Evolutionary conservation across 2,113 vertebrate species (phyloP).

Genomic region (Colius striatus): DNA sequence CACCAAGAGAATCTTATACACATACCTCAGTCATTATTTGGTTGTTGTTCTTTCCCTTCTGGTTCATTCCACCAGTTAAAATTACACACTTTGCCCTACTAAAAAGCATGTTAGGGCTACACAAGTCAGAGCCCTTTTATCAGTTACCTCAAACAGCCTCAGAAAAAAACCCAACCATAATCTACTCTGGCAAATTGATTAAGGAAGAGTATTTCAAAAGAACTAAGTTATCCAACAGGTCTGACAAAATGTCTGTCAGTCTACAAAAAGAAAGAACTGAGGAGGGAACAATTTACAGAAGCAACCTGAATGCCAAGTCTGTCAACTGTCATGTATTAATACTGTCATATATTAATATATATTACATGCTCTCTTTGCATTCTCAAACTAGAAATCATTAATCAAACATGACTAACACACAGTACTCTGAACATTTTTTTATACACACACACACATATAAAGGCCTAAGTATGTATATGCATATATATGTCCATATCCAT

Average conservation of each 20-base stretch:
- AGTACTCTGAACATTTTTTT: background rate
- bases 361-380: background rate
- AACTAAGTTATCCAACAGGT: background rate
- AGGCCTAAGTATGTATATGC: background rate
- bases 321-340: background rate
- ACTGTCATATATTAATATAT: background rate
- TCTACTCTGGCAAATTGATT: background rate
- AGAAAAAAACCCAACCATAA: background rate
- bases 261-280: background rate
- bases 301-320: background rate
- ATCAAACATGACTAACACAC: background rate
- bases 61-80: background rate
- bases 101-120: background rate
- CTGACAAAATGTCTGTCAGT: background rate
- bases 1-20: background rate
- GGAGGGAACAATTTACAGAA: background rate
- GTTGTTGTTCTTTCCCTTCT: background rate
- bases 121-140: background rate
- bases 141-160: background rate
- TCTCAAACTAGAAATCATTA: background rate
- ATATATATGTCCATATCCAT: rapidly evolving
- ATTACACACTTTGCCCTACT: background rate
- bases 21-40: background rate
- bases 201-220: background rate
- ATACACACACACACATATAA: background rate